These are phyloP conservation scores for Phainopepla nitens DNA, from an alignment of 2,113 vertebrate genomes.

Conservation along the genomic window DNA sequence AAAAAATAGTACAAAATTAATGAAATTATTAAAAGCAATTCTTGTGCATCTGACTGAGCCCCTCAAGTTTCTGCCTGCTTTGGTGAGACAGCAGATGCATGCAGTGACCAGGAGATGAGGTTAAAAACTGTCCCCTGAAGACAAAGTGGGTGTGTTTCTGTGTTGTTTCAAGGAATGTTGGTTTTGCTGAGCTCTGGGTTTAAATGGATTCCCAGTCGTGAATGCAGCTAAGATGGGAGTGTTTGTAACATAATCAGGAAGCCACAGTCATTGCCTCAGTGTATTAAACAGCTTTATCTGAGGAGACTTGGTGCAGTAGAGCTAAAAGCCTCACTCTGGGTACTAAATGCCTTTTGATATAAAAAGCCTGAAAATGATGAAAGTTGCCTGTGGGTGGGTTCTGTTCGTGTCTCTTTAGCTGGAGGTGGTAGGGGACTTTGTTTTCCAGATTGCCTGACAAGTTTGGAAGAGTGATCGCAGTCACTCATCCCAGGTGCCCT, in stretches of 20 bases:
- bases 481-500: background rate
- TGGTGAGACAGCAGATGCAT: background rate
- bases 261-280: background rate
- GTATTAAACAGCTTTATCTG: slow-evolving; percentile 1
- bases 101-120: background rate
- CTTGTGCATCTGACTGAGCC: background rate
- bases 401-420: background rate
- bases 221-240: background rate
- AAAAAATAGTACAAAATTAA: background rate
- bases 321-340: slow-evolving; percentile 8
- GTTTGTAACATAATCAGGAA: background rate
- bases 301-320: background rate
- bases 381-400: slow-evolving; percentile 34
- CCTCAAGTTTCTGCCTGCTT: background rate
- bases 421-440: slow-evolving; percentile 12
- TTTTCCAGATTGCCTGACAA: slow-evolving; percentile 10
- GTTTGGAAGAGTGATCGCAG: background rate
- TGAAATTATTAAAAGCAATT: background rate
- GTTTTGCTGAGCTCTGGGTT: background rate
- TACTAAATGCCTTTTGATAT: slow-evolving; percentile 6
- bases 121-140: background rate
- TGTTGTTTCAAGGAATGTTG: background rate
- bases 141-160: background rate
- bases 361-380: slow-evolving; percentile 7
- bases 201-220: background rate